Percentiles rank a stretch among this genome's conserved stretches.
These are phyloP conservation scores for Eupeodes luniger DNA, from an alignment of 2,888 invertebrate genomes.

Conservation along the genomic window DNA sequence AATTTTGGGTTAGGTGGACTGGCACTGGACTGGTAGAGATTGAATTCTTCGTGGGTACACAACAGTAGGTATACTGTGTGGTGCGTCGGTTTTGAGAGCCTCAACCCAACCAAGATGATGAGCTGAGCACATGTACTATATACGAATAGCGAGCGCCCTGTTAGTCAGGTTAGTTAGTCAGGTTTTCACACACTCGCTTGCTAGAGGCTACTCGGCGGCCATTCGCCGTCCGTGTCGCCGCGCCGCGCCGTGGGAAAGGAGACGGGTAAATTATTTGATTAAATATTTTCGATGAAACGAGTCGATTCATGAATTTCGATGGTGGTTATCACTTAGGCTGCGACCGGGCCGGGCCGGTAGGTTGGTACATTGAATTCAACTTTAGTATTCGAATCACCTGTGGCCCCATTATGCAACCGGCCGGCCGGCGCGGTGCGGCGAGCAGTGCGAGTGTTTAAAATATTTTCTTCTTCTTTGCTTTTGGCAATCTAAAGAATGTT, in stretches of 20 bases:
- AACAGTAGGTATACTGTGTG: conserved; percentile 7
- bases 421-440: too few relatives aligned
- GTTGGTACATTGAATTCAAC: not conserved
- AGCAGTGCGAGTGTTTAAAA: not conserved
- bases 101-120: conserved; percentile 37
- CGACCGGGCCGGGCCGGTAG: not conserved
- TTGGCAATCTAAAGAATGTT: conserved; percentile 9
- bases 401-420: conserved; percentile 16
- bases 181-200: conserved; percentile 52
- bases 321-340: conserved; percentile 27
- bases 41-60: conserved; percentile 19
- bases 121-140: conserved; percentile 46
- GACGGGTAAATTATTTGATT: conserved; percentile 51
- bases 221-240: not conserved
- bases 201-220: not conserved
- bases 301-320: conserved; percentile 58
- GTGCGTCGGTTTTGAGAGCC: not conserved
- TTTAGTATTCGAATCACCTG: conserved; percentile 33
- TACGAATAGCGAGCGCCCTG: conserved; percentile 50
- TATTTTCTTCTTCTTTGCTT: conserved; percentile 10
- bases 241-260: not conserved
- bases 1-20: conserved; percentile 32
- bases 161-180: conserved; percentile 66
- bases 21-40: conserved; percentile 13
- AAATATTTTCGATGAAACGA: conserved; percentile 62